Percentiles rank a stretch among this genome's conserved stretches.
These are phyloP conservation scores for Tamias sibiricus DNA, from an alignment of 2,113 vertebrate genomes.

Conservation along the genomic window DNA sequence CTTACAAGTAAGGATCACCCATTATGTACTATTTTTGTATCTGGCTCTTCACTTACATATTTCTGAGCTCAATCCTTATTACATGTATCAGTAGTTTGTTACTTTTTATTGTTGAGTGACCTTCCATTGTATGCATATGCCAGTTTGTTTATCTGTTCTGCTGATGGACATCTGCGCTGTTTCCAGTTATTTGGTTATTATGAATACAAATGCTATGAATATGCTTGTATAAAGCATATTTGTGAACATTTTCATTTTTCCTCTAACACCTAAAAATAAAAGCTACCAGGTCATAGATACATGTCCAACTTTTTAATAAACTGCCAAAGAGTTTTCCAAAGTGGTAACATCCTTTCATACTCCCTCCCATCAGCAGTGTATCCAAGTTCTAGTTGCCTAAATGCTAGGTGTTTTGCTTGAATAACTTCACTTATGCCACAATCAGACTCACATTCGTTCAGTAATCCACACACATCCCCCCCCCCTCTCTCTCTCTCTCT, in stretches of 20 bases:
- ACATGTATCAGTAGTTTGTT: neutral
- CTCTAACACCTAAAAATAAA: slow-evolving; percentile 46
- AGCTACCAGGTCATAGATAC: neutral
- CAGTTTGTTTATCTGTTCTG: neutral
- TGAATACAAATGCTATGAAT: neutral
- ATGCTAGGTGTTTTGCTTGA: neutral
- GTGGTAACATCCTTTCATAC: neutral
- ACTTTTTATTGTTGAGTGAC: neutral
- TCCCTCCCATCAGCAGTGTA: neutral
- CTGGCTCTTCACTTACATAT: neutral
- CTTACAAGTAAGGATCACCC: neutral
- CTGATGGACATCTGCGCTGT: neutral
- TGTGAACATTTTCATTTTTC: slow-evolving; percentile 15
- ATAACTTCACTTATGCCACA: neutral
- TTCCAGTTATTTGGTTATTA: neutral
- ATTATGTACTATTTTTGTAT: neutral
- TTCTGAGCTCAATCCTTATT: neutral
- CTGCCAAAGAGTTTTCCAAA: neutral
- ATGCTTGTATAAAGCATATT: neutral
- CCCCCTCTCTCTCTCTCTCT: no score
- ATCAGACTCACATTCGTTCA: neutral
- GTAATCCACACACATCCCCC: no score
- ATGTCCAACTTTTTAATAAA: neutral
- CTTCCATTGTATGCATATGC: neutral
- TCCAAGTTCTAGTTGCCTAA: neutral